Conservation (phyloP, 2,888 invertebrate species). For the Sinohyriopsis cumingii region DNA sequence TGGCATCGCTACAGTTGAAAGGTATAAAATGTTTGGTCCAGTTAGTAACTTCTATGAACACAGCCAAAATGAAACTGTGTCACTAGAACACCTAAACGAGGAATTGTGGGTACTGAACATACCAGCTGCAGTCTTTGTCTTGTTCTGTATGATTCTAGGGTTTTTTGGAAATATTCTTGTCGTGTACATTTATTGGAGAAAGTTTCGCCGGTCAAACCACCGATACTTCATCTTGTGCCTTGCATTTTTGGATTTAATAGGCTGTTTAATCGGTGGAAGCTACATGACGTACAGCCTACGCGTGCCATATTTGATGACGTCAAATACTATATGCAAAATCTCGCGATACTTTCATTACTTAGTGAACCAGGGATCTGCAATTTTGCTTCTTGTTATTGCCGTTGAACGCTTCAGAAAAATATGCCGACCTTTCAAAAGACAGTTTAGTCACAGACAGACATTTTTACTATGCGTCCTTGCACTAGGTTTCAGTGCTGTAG, state of each 20-base stretch:
- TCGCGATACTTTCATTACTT: slow-evolving; percentile 29
- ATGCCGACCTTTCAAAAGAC: slow-evolving; percentile 38
- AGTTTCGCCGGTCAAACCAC: slow-evolving; percentile 32
- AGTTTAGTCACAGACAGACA: slow-evolving; percentile 27
- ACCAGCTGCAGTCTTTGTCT: slow-evolving; percentile 35
- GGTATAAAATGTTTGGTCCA: too few species aligned
- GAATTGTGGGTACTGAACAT: slow-evolving; percentile 24
- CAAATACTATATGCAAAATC: slow-evolving; percentile 29
- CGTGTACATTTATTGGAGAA: slow-evolving; percentile 32
- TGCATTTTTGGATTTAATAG: slow-evolving; percentile 36
- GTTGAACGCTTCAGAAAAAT: slow-evolving; percentile 41
- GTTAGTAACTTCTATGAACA: neutral
- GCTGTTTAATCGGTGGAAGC: slow-evolving; percentile 36
- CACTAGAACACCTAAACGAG: slow-evolving; percentile 28
- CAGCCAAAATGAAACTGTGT: slow-evolving; percentile 9
- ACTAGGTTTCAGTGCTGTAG: slow-evolving; percentile 20
- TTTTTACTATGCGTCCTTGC: slow-evolving; percentile 18
- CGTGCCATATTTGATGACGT: slow-evolving; percentile 39
- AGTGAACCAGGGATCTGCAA: slow-evolving; percentile 41
- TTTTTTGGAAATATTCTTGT: slow-evolving; percentile 35
- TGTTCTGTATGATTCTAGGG: slow-evolving; percentile 27
- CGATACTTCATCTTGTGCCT: slow-evolving; percentile 43
- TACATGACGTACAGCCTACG: slow-evolving; percentile 41
- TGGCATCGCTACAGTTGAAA: too few species aligned
- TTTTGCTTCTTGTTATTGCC: slow-evolving; percentile 38